phyloP scores from a whole-genome alignment of 1,140 invertebrate species.

The Thaumetopoea pityocampa region DNA sequence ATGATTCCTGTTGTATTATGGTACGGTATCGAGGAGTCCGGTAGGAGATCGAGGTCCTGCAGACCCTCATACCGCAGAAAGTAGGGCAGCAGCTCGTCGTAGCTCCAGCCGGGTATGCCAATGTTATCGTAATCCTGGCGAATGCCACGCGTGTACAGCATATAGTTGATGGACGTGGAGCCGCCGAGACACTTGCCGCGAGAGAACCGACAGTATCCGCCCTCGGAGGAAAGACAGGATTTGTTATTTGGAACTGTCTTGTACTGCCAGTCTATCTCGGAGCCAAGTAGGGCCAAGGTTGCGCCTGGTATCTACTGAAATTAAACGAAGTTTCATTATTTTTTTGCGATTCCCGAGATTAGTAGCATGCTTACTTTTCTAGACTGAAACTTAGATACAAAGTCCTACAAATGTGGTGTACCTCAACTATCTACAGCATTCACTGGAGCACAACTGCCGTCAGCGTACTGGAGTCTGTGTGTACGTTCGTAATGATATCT shows the following conservation, averaged over 20 bases:
- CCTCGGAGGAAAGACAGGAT: conserved; percentile 35
- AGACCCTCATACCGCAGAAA: conserved; percentile 44
- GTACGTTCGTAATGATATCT: too few relatives aligned
- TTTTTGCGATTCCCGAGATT: too few relatives aligned
- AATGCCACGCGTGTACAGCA: conserved; percentile 88
- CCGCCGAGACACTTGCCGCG: conserved; percentile 81
- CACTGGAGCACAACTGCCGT: too few relatives aligned
- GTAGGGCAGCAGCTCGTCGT: conserved; percentile 38
- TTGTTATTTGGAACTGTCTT: conserved; percentile 37
- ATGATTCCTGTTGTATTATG: conserved; percentile 78
- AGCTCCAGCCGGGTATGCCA: conserved; percentile 39
- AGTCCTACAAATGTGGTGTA: too few relatives aligned
- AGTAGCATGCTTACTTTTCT: too few relatives aligned
- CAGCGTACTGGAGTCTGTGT: too few relatives aligned
- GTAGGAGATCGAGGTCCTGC: conserved; percentile 23
- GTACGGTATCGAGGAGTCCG: conserved; percentile 44
- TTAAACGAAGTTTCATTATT: not conserved
- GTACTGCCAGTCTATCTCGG: conserved; percentile 41
- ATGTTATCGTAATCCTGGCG: conserved; percentile 77
- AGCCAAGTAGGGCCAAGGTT: conserved; percentile 23
- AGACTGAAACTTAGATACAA: too few relatives aligned
- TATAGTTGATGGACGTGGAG: conserved; percentile 85
- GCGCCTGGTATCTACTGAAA: conserved; percentile 33
- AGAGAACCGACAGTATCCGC: conserved; percentile 34
- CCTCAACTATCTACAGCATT: too few relatives aligned